Percentiles rank a stretch among this genome's conserved stretches.
phyloP scores from a whole-genome alignment of 2,888 invertebrate genomes.

The Flexamia atlantica region DNA sequence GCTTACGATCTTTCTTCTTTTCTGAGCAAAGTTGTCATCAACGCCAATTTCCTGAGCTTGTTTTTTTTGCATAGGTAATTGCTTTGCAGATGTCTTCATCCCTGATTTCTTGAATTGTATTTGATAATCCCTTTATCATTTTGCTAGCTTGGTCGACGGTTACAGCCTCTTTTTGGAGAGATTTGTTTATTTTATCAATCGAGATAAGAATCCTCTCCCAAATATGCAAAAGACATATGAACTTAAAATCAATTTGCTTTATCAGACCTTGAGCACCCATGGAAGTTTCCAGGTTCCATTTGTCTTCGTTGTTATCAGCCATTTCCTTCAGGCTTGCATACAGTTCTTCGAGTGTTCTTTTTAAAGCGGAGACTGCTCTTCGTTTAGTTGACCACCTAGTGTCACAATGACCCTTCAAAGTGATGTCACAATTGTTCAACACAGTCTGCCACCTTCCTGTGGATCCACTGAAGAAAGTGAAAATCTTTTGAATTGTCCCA shows the following conservation, averaged over 20 bases:
- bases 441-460: constrained; percentile 52
- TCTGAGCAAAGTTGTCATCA: constrained; percentile 15
- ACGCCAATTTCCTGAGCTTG: neutral
- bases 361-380: constrained; percentile 42
- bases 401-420: constrained; percentile 35
- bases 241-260: constrained; percentile 45
- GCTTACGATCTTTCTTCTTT: constrained; percentile 5
- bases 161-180: constrained; percentile 35
- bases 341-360: constrained; percentile 32
- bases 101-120: constrained; percentile 57
- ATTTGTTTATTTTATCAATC: constrained; percentile 52
- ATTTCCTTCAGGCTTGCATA: constrained; percentile 13
- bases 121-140: constrained; percentile 56
- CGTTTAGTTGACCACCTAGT: constrained; percentile 48
- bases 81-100: constrained; percentile 1
- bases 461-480: constrained; percentile 39
- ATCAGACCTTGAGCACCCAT: constrained; percentile 43
- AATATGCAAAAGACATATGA: constrained; percentile 10
- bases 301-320: constrained; percentile 9
- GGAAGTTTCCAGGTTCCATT: constrained; percentile 18
- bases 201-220: constrained; percentile 45
- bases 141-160: constrained; percentile 37
- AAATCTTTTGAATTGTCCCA: constrained; percentile 40
- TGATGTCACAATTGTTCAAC: constrained; percentile 7
- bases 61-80: no score